Percentiles rank a stretch among this genome's conserved stretches.
phyloP scores from a whole-genome alignment of 2,888 invertebrate species.

The Crematogaster levior region DNA sequence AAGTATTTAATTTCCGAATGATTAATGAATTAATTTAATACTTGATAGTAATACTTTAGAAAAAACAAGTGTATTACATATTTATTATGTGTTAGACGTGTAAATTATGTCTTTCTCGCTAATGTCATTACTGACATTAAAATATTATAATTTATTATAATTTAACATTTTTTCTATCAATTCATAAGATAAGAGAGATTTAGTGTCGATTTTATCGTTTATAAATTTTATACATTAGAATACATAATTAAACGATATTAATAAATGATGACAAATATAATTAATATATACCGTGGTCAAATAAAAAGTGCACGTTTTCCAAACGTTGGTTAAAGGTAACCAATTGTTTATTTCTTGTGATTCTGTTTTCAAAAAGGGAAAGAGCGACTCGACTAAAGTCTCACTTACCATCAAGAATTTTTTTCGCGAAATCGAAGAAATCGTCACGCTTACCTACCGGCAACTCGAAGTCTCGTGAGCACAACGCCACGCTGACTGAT shows the following conservation, averaged over 20 bases:
- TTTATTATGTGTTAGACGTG: neutral
- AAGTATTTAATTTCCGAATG: slow-evolving; percentile 1
- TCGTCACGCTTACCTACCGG: neutral
- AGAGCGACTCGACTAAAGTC: neutral
- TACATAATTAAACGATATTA: neutral
- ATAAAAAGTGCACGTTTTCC: neutral
- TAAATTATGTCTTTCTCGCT: slow-evolving; percentile 3
- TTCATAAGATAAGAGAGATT: too few relatives aligned
- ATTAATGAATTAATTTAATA: neutral
- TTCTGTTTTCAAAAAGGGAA: neutral
- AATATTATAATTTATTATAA: slow-evolving; percentile 12
- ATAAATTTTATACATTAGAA: neutral
- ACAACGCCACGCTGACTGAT: neutral
- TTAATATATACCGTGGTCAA: neutral
- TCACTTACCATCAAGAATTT: neutral
- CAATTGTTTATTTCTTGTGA: neutral
- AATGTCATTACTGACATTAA: neutral
- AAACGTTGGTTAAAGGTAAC: neutral
- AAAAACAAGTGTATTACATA: neutral
- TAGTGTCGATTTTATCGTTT: too few relatives aligned
- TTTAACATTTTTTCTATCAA: neutral
- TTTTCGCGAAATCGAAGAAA: neutral
- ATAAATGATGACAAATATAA: too few relatives aligned
- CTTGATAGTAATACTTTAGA: neutral
- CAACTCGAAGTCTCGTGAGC: neutral